Evolutionary conservation across 2,888 invertebrate species (phyloP).

Genomic region (Athalia circularis): DNA sequence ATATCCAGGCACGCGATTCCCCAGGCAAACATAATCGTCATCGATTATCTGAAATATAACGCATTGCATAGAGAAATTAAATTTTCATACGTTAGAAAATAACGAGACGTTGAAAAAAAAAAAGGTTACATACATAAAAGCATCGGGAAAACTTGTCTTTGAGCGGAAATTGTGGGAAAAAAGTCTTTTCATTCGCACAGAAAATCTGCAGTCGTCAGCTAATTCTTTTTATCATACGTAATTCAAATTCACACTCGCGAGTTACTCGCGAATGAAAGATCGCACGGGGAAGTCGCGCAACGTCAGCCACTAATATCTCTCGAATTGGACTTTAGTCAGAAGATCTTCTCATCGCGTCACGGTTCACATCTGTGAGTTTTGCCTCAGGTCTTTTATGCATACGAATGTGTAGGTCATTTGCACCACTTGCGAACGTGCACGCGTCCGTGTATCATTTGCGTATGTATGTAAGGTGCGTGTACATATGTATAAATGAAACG

Average conservation of each 20-base stretch:
- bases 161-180: too few relatives aligned
- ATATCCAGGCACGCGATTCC: constrained; percentile 52
- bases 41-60: background rate
- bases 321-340: constrained; percentile 19
- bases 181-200: background rate
- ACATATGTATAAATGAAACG: background rate
- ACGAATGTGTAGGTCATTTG: too few relatives aligned
- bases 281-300: constrained; percentile 37
- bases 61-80: background rate
- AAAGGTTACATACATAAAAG: too few relatives aligned
- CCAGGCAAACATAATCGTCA: background rate
- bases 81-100: too few relatives aligned
- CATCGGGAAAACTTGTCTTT: too few relatives aligned
- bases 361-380: background rate
- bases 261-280: constrained; percentile 23
- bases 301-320: constrained; percentile 3
- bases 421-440: background rate
- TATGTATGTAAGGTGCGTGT: background rate
- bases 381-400: constrained; percentile 7
- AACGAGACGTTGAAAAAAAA: too few relatives aligned
- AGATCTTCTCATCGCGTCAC: background rate
- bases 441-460: constrained; percentile 1
- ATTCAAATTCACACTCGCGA: background rate
- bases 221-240: background rate
- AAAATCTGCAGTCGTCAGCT: background rate